These are phyloP conservation scores for Sipha flava DNA, from an alignment of 1,140 invertebrate genomes.

Conservation along the genomic window DNA sequence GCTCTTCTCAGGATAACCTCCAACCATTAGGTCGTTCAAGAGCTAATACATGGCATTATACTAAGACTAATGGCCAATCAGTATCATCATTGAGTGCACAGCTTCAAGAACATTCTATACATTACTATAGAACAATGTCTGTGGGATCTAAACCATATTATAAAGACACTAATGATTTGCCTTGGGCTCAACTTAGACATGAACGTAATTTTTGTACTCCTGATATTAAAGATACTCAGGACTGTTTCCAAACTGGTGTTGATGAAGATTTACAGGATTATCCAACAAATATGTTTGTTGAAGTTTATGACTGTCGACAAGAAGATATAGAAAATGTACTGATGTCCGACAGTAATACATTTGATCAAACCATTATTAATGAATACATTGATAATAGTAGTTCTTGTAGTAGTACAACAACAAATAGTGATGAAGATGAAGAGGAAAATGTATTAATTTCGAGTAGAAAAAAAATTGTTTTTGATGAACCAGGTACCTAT, in stretches of 20 bases:
- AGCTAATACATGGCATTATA: constrained; percentile 16
- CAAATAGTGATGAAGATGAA: neutral
- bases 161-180: neutral
- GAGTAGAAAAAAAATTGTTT: neutral
- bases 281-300: neutral
- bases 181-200: neutral
- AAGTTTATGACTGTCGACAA: neutral
- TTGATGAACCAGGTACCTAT: neutral
- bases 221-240: neutral
- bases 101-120: neutral
- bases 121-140: neutral
- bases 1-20: neutral
- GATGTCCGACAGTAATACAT: neutral
- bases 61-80: neutral
- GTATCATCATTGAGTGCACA: neutral
- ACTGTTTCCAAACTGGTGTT: neutral
- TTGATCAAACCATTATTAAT: neutral
- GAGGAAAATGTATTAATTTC: neutral
- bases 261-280: neutral
- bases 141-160: neutral
- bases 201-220: neutral
- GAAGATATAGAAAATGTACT: neutral
- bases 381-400: neutral
- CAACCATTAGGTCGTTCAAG: neutral
- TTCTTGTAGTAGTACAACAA: neutral